Evolutionary conservation across 1,140 invertebrate genomes (phyloP), one percentile per base, ranked within the genome.

Genomic region (Spodoptera litura): DNA sequence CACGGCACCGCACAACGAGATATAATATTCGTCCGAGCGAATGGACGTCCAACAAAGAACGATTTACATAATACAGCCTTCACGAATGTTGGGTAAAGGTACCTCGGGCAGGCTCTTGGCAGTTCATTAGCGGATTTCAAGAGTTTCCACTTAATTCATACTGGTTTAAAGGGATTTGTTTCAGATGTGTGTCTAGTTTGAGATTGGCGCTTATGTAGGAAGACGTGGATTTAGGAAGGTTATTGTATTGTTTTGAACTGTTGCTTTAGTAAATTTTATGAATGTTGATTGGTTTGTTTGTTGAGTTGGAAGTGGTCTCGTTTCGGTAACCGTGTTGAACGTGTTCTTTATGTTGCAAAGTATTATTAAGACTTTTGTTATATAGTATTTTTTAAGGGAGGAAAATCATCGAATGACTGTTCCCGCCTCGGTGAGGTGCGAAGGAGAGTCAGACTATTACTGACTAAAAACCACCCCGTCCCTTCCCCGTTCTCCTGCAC

Each of bases 51-150:
- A 20, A 68, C 64, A 52, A 52, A 52, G 64, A 44, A 11, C 35
- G 31, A 68, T 68, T 68, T 68, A 52, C 64, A 68, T 68, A 68
- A 68, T 68, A 68, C 64, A 38, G 49, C 64, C 49, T 68, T 68
- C 51, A 44, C 44, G 25, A 27, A 51, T 10, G 64, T 68, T 52
- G 64, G 64, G 52, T 31, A 68, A 68, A 68, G 44, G 25, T 68
- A 68, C 44, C 49, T 6, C 15, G 44, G 13, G 6, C 12, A 38
- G 4, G 20, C 25, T 27, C 64, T 68, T 27, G 64, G 20, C 64
- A 52, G 64, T 38, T 68, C 64, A 68, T 68, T 68, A 68, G 20
- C 5, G 64, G 5, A 12, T 44, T 64, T 49, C 35, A 49, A 64
- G 35, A 44, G 61, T 15, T 20, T 2, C 3, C 38, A 27, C n/a